Percentiles rank a stretch among this genome's conserved stretches.
phyloP scores from a whole-genome alignment of 1,140 invertebrate genomes.

The Drosophila punjabiensis region DNA sequence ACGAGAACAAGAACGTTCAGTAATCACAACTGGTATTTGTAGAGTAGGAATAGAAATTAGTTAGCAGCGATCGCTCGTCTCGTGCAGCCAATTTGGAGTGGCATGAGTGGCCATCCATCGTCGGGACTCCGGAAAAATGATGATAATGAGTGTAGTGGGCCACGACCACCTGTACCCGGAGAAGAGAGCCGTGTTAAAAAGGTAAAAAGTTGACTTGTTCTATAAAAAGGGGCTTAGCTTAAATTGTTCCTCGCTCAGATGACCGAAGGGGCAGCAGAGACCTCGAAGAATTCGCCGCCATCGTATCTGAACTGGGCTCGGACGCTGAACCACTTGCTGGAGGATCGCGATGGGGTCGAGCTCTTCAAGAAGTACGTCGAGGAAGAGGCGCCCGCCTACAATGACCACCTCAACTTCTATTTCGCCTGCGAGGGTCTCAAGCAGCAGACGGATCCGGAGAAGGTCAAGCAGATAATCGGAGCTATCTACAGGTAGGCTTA shows the following conservation, averaged over 20 bases:
- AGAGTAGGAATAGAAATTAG: conserved; percentile 62
- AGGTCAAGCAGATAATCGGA: conserved; percentile 91
- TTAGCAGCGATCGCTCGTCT: conserved; percentile 43
- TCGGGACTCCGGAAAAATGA: conserved; percentile 84
- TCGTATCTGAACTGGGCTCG: conserved; percentile 94
- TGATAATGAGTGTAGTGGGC: conserved; percentile 86
- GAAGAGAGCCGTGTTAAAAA: conserved; percentile 85
- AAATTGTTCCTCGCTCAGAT: conserved; percentile 51
- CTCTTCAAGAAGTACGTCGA: conserved; percentile 94
- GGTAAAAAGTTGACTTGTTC: conserved; percentile 36
- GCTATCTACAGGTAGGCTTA: conserved; percentile 90
- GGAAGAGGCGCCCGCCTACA: conserved; percentile 91
- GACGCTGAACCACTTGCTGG: conserved; percentile 91
- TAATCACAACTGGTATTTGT: conserved; percentile 56
- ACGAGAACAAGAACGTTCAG: conserved; percentile 40
- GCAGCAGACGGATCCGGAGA: conserved; percentile 90
- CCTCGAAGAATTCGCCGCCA: conserved; percentile 88
- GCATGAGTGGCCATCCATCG: conserved; percentile 83
- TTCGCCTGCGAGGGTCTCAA: conserved; percentile 96
- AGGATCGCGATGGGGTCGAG: conserved; percentile 94
- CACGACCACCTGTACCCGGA: conserved; percentile 85
- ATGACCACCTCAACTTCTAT: conserved; percentile 94
- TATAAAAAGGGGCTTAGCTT: too few relatives aligned
- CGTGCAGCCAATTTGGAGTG: conserved; percentile 67
- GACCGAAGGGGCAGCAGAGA: conserved; percentile 85